Base-by-base conservation (phyloP, 1,140 invertebrate genomes). In the Pissodes strobi region DNA sequence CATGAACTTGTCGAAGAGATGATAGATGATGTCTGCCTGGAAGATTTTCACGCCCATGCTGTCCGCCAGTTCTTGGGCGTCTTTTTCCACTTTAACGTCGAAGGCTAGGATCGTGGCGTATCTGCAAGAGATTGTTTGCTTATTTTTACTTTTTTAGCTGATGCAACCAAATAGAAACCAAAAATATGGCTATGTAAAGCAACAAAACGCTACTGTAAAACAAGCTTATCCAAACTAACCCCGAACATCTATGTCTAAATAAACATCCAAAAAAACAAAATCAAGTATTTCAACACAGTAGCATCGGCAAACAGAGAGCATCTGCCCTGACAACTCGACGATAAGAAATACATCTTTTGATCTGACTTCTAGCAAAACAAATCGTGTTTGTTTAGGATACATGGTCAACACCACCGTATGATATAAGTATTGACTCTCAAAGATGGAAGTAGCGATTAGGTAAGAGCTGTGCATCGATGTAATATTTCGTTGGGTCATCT, bases 1-100 rank as follows among this genome's bases (percentile, higher is more conserved):
- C 65, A 89, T 96, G 82, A 99, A 99, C 77, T 92, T 92, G 80
- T 99, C 97, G 81, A 99, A 98, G 62, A 99, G 82, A 83, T 99
- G 98, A 82, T 99, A 99, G 74, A 99, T 99, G 77, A 99, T 99
- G 79, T 99, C 97, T 1, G 98, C 98, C 60, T 96, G 91, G 86
- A 99, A 99, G 74, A 99, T 97, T 81, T 91, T 95, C 38, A 99
- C 95, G 52, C 93, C 94, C 39, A 97, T 77, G 46, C 88, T 86
- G 74, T 99, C 97, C 0, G 98, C 98, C 77, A 99, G 80, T 77
- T 98, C 95, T 82, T 99, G 96, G 0, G 97, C 97, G 74, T 99
- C 98, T 57, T 90, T 85, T 77, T 99, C 97, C 22, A 99, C 89
- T 82, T 97, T 98, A 0, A 99, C 97, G 82, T 99, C 97, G 79